phyloP scores from a whole-genome alignment of 2,113 vertebrate species.

The Phaethornis superciliosus region DNA sequence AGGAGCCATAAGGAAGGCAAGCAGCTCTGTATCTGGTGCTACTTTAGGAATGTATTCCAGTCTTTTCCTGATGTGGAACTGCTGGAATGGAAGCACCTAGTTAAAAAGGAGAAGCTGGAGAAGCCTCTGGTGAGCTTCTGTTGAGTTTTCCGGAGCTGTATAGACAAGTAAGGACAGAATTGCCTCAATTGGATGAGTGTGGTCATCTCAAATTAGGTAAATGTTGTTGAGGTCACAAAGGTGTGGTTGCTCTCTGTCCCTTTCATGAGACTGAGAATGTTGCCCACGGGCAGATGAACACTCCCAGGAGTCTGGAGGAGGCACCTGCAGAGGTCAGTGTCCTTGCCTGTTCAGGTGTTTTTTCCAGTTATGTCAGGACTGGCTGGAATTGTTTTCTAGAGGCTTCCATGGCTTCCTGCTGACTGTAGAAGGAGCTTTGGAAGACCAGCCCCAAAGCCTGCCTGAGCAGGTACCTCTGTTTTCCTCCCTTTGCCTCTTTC shows the following conservation, averaged over 20 bases:
- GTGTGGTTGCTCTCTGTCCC: fast-evolving
- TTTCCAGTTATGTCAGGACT: not conserved
- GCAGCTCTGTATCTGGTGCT: not conserved
- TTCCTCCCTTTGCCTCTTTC: not conserved
- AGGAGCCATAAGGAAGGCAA: not conserved
- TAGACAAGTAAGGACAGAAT: not conserved
- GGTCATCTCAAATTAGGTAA: not conserved
- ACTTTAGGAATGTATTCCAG: fast-evolving
- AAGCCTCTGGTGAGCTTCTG: not conserved
- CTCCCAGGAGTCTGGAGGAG: not conserved
- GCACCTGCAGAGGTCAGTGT: not conserved
- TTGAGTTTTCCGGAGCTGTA: not conserved
- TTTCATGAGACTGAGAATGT: fast-evolving
- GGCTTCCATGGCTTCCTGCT: not conserved
- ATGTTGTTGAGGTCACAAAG: not conserved
- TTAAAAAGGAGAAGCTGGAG: not conserved
- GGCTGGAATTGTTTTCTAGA: not conserved
- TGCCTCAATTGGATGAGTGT: fast-evolving
- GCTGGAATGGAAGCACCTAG: not conserved
- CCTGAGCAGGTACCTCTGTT: not conserved
- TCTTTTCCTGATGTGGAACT: not conserved
- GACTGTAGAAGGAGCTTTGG: not conserved
- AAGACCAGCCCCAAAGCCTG: not conserved
- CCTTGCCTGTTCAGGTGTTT: not conserved
- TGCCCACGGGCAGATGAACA: not conserved